Evolutionary conservation across 2,113 vertebrate genomes (phyloP).

Genomic region (Marcusenius ussheri): DNA sequence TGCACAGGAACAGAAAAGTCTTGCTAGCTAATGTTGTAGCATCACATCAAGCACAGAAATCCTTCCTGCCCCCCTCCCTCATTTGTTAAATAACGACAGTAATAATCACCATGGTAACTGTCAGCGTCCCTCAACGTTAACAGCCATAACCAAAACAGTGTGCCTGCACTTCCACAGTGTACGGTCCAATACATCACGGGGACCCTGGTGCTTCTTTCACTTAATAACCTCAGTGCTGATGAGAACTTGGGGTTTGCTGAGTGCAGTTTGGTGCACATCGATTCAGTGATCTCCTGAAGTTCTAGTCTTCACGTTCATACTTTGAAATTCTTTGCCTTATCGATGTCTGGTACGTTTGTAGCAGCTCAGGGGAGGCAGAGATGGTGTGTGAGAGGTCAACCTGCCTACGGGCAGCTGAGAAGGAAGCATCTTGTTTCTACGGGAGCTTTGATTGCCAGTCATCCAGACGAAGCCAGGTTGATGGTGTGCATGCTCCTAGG

Average conservation of each 20-base stretch:
- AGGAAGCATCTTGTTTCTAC: neutral
- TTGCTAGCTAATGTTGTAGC: neutral
- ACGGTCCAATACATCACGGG: neutral
- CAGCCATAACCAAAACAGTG: neutral
- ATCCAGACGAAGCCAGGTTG: constrained; percentile 4
- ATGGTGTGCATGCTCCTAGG: constrained; percentile 31
- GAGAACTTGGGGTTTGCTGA: neutral
- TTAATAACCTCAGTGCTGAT: neutral
- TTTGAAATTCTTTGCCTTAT: neutral
- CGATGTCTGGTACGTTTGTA: neutral
- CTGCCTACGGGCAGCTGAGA: neutral
- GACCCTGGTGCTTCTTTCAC: neutral
- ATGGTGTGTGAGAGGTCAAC: neutral
- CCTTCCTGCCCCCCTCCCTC: neutral
- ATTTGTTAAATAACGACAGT: neutral
- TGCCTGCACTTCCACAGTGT: neutral
- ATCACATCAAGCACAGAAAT: neutral
- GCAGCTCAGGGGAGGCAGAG: neutral
- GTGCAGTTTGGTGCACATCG: neutral
- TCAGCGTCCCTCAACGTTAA: neutral
- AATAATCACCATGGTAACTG: neutral
- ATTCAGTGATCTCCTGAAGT: neutral
- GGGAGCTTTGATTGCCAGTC: constrained; percentile 23
- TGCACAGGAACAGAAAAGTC: neutral
- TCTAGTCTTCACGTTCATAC: neutral